Evolutionary conservation across 23 tunicate species (phyloP).

Genomic region (Trididemnum miniatum): DNA sequence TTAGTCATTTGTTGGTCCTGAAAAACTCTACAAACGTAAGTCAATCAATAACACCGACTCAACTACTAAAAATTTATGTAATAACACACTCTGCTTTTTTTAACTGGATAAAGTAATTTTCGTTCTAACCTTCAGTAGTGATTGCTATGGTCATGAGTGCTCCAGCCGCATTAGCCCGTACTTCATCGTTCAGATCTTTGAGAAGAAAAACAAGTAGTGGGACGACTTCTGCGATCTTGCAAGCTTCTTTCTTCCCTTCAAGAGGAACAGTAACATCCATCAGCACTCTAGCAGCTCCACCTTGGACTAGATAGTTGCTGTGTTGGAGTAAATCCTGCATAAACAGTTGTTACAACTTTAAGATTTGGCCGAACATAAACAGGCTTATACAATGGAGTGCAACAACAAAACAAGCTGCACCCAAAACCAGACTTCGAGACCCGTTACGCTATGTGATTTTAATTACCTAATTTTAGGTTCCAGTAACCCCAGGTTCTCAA

Average conservation of each 20-base stretch:
- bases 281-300: conserved; percentile 65
- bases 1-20: too few relatives aligned
- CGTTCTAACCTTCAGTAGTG: conserved; percentile 82
- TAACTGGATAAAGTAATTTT: too few relatives aligned
- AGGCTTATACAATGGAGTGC: too few relatives aligned
- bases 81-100: too few relatives aligned
- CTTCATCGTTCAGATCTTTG: conserved; percentile 54
- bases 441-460: too few relatives aligned
- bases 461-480: too few relatives aligned
- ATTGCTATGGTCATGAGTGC: conserved; percentile 87
- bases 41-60: too few relatives aligned
- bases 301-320: conserved; percentile 32
- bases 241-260: conserved; percentile 73
- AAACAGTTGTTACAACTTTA: background rate
- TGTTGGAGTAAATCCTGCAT: conserved; percentile 57
- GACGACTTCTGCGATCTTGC: conserved; percentile 44
- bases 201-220: conserved; percentile 45
- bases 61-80: too few relatives aligned
- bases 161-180: conserved; percentile 76
- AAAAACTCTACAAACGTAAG: too few relatives aligned
- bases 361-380: background rate
- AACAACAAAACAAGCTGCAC: too few relatives aligned
- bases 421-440: too few relatives aligned
- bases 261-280: conserved; percentile 94
- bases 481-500: too few relatives aligned